phyloP scores from a whole-genome alignment of 1,140 invertebrate species.

The Argopecten irradians region DNA sequence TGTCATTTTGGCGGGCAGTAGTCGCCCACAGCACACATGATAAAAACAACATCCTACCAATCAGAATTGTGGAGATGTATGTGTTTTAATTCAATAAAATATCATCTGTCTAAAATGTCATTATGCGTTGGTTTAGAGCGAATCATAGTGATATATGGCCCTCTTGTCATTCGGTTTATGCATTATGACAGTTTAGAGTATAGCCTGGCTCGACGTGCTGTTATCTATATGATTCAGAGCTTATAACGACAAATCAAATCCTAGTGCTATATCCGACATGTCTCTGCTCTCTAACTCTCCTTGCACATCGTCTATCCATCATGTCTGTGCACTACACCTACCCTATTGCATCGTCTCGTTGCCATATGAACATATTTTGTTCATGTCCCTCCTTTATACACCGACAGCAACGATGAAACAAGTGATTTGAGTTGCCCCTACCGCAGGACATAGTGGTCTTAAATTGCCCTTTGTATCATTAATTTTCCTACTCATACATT shows the following conservation, averaged over 20 bases:
- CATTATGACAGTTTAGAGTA: constrained; percentile 17
- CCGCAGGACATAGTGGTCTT: not conserved
- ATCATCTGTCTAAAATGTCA: constrained; percentile 10
- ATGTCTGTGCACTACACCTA: not conserved
- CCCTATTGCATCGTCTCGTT: not conserved
- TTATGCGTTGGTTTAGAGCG: not conserved
- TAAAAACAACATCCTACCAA: not conserved
- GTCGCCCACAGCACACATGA: not conserved
- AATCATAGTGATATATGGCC: constrained; percentile 7
- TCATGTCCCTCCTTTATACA: no score
- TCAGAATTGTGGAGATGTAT: not conserved
- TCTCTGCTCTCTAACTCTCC: not conserved
- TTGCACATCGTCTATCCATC: not conserved
- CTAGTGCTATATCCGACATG: not conserved
- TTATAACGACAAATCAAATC: not conserved
- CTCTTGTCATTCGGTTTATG: constrained; percentile 5
- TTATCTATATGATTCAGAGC: constrained; percentile 17
- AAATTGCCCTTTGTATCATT: constrained; percentile 2
- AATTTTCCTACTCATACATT: constrained; percentile 4
- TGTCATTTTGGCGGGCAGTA: constrained; percentile 6
- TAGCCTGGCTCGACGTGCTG: not conserved
- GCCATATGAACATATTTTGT: no score
- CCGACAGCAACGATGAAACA: no score
- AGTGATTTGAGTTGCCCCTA: not conserved
- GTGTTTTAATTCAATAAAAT: constrained; percentile 19